phyloP scores from a whole-genome alignment of 2,888 invertebrate species.

The Drosophila koepferae region DNA sequence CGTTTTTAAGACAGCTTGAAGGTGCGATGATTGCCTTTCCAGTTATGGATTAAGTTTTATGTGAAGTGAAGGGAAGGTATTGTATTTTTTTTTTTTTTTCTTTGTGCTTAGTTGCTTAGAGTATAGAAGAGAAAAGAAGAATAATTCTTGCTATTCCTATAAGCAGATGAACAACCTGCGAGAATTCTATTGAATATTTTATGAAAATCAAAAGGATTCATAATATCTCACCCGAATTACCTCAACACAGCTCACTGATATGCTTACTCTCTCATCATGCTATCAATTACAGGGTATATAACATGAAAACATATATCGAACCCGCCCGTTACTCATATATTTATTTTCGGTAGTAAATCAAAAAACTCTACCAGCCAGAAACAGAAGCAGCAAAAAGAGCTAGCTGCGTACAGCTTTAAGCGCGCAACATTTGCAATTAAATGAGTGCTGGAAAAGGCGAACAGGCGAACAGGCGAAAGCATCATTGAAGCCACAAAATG shows the following conservation, averaged over 20 bases:
- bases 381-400: constrained; percentile 8
- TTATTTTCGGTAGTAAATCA: constrained; percentile 55
- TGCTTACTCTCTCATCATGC: not conserved
- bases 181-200: too few species aligned
- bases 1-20: too few species aligned
- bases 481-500: constrained; percentile 37
- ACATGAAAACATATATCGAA: constrained; percentile 16
- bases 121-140: too few species aligned
- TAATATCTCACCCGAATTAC: too few species aligned
- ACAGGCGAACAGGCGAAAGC: constrained; percentile 14
- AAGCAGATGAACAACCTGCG: too few species aligned
- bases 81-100: too few species aligned
- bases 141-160: too few species aligned
- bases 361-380: constrained; percentile 17
- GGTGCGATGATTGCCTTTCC: too few species aligned
- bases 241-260: not conserved
- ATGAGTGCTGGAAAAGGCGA: constrained; percentile 32
- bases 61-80: too few species aligned
- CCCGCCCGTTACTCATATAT: constrained; percentile 33
- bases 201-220: too few species aligned
- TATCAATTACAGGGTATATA: constrained; percentile 31
- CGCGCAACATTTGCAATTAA: constrained; percentile 57
- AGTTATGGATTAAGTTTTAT: too few species aligned
- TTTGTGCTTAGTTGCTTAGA: too few species aligned
- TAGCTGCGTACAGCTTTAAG: constrained; percentile 36